A percentile compares a stretch with the other conserved stretches of the same genome.
Conservation (phyloP, 2,888 invertebrate species). For the Autographa pulchrina region DNA sequence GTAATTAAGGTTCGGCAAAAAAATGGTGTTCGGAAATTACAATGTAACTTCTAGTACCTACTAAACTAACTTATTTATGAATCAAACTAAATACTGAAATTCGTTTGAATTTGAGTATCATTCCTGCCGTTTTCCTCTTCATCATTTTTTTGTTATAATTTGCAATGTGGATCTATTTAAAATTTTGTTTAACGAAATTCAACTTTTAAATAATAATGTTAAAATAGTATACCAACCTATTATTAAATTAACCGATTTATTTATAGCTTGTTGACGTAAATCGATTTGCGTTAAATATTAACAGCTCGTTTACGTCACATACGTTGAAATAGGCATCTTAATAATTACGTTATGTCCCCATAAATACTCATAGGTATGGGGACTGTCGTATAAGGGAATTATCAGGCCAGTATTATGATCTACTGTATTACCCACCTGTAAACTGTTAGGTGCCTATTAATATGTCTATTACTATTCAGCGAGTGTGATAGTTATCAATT, state of each 20-base stretch:
- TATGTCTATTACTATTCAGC: constrained; percentile 1
- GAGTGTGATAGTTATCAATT: neutral
- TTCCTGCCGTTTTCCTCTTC: too few relatives aligned
- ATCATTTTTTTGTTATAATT: too few relatives aligned
- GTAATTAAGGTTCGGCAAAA: neutral
- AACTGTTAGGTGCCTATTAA: neutral
- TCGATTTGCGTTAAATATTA: neutral
- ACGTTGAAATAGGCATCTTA: neutral
- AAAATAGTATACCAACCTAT: too few relatives aligned
- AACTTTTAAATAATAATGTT: too few relatives aligned
- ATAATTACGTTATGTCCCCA: neutral
- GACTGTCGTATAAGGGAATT: neutral
- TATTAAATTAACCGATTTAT: too few relatives aligned
- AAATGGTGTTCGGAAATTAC: neutral
- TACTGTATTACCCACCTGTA: neutral
- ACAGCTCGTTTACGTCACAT: neutral
- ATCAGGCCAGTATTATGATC: neutral
- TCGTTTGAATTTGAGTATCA: too few relatives aligned
- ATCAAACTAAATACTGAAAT: too few relatives aligned
- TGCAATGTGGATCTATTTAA: too few relatives aligned
- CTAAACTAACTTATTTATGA: too few relatives aligned
- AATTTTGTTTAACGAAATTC: too few relatives aligned
- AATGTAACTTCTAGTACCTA: too few relatives aligned
- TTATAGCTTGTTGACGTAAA: too few relatives aligned
- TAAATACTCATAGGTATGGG: neutral